Evolutionary conservation across 2,113 vertebrate genomes (phyloP).

Genomic region (Dipodomys ordii): DNA sequence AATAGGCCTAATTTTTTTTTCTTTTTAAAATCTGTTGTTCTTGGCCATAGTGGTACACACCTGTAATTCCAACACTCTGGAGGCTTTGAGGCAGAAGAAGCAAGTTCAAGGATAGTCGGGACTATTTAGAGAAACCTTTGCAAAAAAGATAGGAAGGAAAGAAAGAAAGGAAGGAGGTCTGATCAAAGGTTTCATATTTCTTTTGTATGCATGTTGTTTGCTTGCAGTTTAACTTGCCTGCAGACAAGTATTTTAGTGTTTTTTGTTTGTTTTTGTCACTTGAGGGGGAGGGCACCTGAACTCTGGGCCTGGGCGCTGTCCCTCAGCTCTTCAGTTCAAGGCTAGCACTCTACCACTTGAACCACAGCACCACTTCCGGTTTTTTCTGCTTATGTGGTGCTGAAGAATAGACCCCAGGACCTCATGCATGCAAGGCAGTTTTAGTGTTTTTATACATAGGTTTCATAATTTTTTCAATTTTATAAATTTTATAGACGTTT

Average conservation of each 20-base stretch:
- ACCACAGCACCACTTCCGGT: too few species aligned
- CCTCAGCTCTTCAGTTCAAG: too few species aligned
- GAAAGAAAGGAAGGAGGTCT: not conserved
- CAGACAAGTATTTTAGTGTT: conserved; percentile 8
- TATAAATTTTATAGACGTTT: conserved; percentile 26
- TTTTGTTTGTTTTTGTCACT: not conserved
- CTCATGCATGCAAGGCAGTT: not conserved
- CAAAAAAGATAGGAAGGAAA: not conserved
- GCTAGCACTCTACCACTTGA: too few species aligned
- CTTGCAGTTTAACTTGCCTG: conserved; percentile 30
- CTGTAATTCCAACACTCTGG: not conserved
- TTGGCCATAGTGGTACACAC: not conserved
- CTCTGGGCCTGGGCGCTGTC: too few species aligned
- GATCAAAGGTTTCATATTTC: not conserved
- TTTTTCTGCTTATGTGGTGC: too few species aligned
- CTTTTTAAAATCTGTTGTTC: conserved; percentile 8
- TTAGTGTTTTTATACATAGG: conserved; percentile 24
- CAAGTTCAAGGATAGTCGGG: not conserved
- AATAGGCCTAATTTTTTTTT: not conserved
- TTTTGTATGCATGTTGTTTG: conserved; percentile 10
- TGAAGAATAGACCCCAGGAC: too few species aligned
- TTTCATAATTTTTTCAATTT: conserved; percentile 51
- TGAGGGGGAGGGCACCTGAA: too few species aligned
- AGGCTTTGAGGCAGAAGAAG: not conserved
- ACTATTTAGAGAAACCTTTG: not conserved